These are phyloP conservation scores for Pristionchus japonicus DNA, from an alignment of 2,888 invertebrate genomes.

Conservation along the genomic window DNA sequence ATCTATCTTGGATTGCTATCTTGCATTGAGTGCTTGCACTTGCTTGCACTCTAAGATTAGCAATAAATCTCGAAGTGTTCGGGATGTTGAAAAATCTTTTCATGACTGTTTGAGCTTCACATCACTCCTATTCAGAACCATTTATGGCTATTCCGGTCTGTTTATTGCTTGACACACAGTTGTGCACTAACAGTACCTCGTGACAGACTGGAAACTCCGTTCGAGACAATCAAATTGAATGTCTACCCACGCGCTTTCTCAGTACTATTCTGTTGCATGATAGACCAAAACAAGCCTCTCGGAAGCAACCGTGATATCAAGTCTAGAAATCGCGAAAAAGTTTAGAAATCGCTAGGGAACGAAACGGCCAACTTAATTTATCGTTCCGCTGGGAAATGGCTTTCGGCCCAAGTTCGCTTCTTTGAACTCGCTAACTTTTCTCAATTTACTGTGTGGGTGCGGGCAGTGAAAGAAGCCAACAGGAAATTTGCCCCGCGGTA, in stretches of 20 bases:
- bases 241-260: background rate
- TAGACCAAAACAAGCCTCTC: background rate
- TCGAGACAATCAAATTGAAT: background rate
- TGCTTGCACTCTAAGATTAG: no score
- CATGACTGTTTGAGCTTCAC: background rate
- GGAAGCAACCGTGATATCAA: no score
- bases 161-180: background rate
- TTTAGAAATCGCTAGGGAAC: background rate
- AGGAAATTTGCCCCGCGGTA: background rate
- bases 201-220: background rate
- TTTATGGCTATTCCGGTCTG: background rate
- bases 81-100: background rate
- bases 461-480: background rate
- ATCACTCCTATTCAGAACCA: background rate
- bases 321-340: no score
- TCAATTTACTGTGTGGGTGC: background rate
- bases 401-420: conserved; percentile 63
- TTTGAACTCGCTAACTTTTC: background rate
- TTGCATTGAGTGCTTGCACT: background rate
- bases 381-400: background rate
- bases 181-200: background rate
- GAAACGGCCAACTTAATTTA: background rate
- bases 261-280: background rate
- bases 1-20: background rate
- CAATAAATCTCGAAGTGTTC: no score